phyloP scores from a whole-genome alignment of 2,888 invertebrate genomes.

The Heterodera filipjevi region DNA sequence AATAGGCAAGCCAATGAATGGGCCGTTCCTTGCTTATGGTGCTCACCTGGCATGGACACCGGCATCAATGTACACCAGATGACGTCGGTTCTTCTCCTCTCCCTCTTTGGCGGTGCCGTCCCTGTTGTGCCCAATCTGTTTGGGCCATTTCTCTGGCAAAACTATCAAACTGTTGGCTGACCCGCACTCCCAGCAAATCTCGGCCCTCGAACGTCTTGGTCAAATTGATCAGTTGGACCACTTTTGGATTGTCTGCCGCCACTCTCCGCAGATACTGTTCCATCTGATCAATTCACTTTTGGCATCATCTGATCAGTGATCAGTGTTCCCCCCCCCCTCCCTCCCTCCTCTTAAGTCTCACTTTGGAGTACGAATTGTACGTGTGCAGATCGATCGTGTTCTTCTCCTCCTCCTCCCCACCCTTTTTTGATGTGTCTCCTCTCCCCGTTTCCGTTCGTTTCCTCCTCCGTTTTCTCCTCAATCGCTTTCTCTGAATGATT shows the following conservation, averaged over 20 bases:
- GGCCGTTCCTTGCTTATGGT: too few species aligned
- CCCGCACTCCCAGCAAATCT: constrained; percentile 53
- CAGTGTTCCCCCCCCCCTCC: too few species aligned
- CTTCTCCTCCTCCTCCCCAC: background rate
- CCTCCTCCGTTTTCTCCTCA: constrained; percentile 8
- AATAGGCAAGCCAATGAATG: constrained; percentile 36
- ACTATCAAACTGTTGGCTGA: constrained; percentile 24
- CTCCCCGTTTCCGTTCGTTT: background rate
- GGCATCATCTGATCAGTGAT: too few species aligned
- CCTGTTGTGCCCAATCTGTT: constrained; percentile 3
- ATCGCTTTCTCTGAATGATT: constrained; percentile 21
- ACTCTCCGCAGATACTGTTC: constrained; percentile 52
- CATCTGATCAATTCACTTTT: constrained; percentile 43
- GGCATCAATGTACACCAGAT: constrained; percentile 60
- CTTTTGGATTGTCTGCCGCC: constrained; percentile 44
- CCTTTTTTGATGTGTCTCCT: background rate
- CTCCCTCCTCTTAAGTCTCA: background rate
- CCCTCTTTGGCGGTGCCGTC: background rate
- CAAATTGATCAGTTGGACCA: constrained; percentile 51
- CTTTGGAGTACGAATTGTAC: constrained; percentile 28
- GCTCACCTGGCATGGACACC: constrained; percentile 63
- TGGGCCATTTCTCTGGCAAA: too few species aligned
- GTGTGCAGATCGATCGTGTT: constrained; percentile 25
- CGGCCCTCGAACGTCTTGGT: constrained; percentile 56
- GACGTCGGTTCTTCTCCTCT: background rate